Base-by-base conservation (phyloP, 2,888 invertebrate genomes). In the Drosophila sordidula region DNA sequence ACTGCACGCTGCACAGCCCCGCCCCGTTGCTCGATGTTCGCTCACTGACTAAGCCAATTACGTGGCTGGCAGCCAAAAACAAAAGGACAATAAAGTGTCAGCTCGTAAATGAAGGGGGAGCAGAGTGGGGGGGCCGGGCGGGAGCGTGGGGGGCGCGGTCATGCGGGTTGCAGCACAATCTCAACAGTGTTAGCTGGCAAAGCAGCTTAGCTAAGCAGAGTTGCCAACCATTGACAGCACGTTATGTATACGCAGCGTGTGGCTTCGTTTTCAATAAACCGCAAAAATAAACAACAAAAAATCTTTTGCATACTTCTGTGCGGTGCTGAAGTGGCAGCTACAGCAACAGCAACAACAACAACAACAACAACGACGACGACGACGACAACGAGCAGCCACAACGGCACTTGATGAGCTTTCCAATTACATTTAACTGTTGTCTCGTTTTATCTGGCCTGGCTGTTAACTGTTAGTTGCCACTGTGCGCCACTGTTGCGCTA, bases 81-180 rank as follows among this genome's bases (percentile, higher is more conserved):
- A 82, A 82, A 84, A 80, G 82, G 80, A 84, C 82, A 85, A 85
- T 84, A 85, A 84, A 84, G 84, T 59, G 75, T 54, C 69, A 66
- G 75, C 69, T 75, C 84, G 80, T 84, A 84, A 84, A 84, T 63
- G 72, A 25, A n/a, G 22, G 18, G 36, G 22, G 12, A 0, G 11
- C 18, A 12, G 4, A 8, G n/a, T 9, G 25, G 6, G 11, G 11
- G 9, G 16, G n/a, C n/a, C n/a, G n/a, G n/a, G n/a, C n/a, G n/a
- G n/a, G 26, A 6, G 4, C 11, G 26, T 6, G 16, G n/a, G 18
- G 18, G 18, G 18, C 18, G 18, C 18, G 18, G 18, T 18, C 18
- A 18, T 12, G 14, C 12, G 26, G 45, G 25, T 9, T 39, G 56
- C 34, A 39, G 52, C 46, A 62, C 47, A 52, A 57, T 52, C 64